A percentile compares a stretch with the other conserved stretches of the same genome.
Evolutionary conservation across 2,888 invertebrate genomes (phyloP).

Genomic region (Epirrita christyi): DNA sequence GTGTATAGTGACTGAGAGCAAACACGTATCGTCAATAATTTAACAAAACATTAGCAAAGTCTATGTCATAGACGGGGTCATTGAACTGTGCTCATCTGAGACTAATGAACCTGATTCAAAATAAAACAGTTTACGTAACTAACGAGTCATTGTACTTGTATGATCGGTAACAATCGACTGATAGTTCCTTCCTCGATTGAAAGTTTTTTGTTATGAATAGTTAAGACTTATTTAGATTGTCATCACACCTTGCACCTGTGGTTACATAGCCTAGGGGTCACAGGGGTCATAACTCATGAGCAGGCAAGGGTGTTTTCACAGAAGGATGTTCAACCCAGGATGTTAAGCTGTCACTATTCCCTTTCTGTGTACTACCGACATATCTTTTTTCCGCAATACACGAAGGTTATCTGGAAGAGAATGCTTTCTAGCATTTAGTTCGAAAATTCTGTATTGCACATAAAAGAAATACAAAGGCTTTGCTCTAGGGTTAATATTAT

Average conservation of each 20-base stretch:
- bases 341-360: no score
- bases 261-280: background rate
- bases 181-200: slow-evolving; percentile 7
- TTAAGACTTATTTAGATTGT: background rate
- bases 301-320: no score
- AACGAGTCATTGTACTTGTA: slow-evolving; percentile 32
- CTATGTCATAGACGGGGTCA: slow-evolving; percentile 33
- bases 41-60: slow-evolving; percentile 27
- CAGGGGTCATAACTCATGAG: background rate
- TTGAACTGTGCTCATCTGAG: slow-evolving; percentile 32
- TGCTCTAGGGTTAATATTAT: no score
- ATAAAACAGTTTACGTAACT: slow-evolving; percentile 41
- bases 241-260: slow-evolving; percentile 7
- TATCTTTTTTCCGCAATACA: no score
- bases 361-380: no score
- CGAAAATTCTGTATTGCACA: no score
- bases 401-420: no score
- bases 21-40: slow-evolving; percentile 14
- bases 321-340: no score
- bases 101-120: slow-evolving; percentile 38
- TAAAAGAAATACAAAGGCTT: no score
- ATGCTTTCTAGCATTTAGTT: no score
- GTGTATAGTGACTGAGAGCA: background rate
- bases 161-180: slow-evolving; percentile 22
- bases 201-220: slow-evolving; percentile 22